phyloP scores from a whole-genome alignment of 2,888 invertebrate genomes.

The Chironomus tentans region DNA sequence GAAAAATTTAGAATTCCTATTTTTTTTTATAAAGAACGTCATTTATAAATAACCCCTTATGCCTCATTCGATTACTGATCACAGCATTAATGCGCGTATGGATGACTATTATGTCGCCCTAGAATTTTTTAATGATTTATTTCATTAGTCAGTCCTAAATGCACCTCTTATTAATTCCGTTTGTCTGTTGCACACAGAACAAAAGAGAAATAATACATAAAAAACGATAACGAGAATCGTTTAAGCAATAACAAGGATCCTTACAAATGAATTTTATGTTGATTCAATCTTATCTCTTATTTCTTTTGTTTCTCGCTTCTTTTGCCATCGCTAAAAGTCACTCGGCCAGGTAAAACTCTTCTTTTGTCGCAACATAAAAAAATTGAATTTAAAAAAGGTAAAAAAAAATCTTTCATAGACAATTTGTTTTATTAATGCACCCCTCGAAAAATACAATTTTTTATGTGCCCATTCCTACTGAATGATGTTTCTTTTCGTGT shows the following conservation, averaged over 20 bases:
- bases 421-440: conserved; percentile 5
- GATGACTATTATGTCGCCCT: too few relatives aligned
- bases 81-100: too few relatives aligned
- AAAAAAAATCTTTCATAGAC: conserved; percentile 8
- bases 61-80: neutral
- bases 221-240: conserved; percentile 25
- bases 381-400: neutral
- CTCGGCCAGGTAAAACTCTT: neutral
- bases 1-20: too few relatives aligned
- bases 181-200: neutral
- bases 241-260: conserved; percentile 27
- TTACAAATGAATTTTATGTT: conserved; percentile 27
- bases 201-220: neutral
- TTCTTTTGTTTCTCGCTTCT: neutral
- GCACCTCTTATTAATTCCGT: conserved; percentile 16
- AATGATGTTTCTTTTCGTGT: neutral
- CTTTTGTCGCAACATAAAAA: neutral
- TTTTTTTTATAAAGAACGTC: too few relatives aligned
- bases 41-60: too few relatives aligned
- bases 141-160: neutral
- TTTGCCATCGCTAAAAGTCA: neutral
- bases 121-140: neutral
- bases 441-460: neutral
- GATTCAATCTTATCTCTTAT: conserved; percentile 13
- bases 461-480: neutral